Percentiles rank a stretch among this genome's conserved stretches.
phyloP scores from a whole-genome alignment of 2,113 vertebrate genomes.

The Astur gentilis region DNA sequence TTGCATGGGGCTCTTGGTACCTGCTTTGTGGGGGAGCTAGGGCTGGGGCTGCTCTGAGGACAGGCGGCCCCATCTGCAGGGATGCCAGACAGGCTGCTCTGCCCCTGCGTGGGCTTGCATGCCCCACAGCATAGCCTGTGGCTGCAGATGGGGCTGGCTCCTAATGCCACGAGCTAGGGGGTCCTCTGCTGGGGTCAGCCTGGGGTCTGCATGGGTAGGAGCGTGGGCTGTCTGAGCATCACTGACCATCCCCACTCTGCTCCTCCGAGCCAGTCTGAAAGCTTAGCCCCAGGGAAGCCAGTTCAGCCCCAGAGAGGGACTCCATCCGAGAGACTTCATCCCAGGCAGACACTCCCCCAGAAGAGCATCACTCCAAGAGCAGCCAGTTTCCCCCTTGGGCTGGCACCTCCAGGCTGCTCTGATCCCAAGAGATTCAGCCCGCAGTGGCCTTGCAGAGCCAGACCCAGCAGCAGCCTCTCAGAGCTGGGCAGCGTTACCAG shows the following conservation, averaged over 20 bases:
- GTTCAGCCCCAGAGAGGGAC: not conserved
- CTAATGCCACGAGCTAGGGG: not conserved
- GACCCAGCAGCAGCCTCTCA: not conserved
- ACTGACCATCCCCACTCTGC: fast-evolving
- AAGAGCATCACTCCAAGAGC: not conserved
- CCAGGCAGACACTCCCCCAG: not conserved
- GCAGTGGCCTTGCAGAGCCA: not conserved
- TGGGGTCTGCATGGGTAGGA: not conserved
- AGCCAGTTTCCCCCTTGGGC: not conserved
- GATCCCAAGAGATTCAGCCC: not conserved
- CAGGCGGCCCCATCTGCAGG: not conserved
- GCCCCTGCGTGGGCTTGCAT: not conserved
- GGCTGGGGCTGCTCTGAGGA: not conserved
- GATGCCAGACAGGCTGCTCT: not conserved
- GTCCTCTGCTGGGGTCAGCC: not conserved
- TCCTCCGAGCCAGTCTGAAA: not conserved
- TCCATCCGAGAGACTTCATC: not conserved
- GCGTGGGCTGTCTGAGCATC: not conserved
- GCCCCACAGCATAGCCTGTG: not conserved
- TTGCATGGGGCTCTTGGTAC: not conserved
- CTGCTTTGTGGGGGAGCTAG: not conserved
- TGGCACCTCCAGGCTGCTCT: not conserved
- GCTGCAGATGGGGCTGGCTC: not conserved
- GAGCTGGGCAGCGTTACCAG: fast-evolving
- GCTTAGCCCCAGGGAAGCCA: not conserved